Evolutionary conservation across 2,113 vertebrate genomes (phyloP).

Genomic region (Geothlypis trichas): DNA sequence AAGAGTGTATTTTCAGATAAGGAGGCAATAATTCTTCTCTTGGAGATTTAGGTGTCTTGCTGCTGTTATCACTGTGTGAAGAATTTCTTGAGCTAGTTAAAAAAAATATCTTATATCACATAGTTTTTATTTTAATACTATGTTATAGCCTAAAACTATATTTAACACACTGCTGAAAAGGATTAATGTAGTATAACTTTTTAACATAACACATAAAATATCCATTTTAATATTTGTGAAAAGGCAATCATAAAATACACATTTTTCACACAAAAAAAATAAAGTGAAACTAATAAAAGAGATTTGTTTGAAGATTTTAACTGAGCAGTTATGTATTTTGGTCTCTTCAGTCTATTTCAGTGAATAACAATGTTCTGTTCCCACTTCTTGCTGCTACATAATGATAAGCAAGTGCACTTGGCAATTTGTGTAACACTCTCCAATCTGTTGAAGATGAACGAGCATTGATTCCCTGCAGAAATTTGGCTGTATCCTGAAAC

Average conservation of each 20-base stretch:
- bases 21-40: too few species aligned
- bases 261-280: neutral
- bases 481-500: neutral
- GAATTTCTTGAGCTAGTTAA: neutral
- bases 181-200: neutral
- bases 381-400: neutral
- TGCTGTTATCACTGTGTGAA: neutral
- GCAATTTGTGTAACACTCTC: neutral
- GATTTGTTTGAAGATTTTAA: neutral
- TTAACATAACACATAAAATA: neutral
- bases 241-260: neutral
- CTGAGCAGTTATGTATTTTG: neutral
- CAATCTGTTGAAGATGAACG: neutral
- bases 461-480: neutral
- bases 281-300: neutral
- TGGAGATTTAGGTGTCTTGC: neutral
- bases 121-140: neutral
- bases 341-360: neutral
- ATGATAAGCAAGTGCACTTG: neutral
- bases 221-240: neutral
- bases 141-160: neutral
- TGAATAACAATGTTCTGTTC: neutral
- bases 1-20: neutral
- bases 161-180: neutral
- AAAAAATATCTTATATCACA: neutral